Base-by-base conservation (phyloP, 2,888 invertebrate genomes). In the Laspeyria flexula region DNA sequence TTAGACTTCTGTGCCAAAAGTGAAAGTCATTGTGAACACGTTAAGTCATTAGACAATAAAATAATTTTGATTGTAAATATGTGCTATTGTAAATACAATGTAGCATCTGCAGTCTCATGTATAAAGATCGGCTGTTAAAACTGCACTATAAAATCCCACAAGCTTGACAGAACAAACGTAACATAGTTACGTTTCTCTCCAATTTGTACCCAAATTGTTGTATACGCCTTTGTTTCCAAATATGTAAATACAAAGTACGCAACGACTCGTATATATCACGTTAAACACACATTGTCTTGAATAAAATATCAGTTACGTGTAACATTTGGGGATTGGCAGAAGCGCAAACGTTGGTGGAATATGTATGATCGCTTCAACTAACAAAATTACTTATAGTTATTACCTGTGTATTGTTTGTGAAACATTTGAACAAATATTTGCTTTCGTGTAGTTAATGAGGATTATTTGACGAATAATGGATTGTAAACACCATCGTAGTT, bases 251-350 rank as follows among this genome's bases (percentile, higher is more conserved):
- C 55, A 37, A 49, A 44, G 54, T 60, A 60, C 53, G 58, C 49
- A 67, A 44, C 33, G 50, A 44, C 60, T 48, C 55, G 42, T 60
- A 57, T 57, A 74, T 69, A 77, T 74, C 68, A 71, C 57, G 66
- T 64, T 67, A 65, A 71, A 66, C 62, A 74, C 67, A 61, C 66
- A 65, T 68, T 73, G 73, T 68, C 69, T 66, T 77, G 77, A 77
- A 77, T 78, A 74, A 75, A 74, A 74, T 75, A 77, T 72, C 69
- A 70, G 68, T 68, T 63, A 52, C 63, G 61, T 60, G 56, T 48
- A 59, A 62, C 53, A 59, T 57, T 57, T 29, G 40, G 31, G 56
- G 51, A 54, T 65, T 29, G 51, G 47, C 53, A 57, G 51, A 41
- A 43, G 23, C 15, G 37, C 52, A 41, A 25, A 49, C 52, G 55